phyloP scores from a whole-genome alignment of 2,113 vertebrate genomes.

The Sphyrna mokarran region DNA sequence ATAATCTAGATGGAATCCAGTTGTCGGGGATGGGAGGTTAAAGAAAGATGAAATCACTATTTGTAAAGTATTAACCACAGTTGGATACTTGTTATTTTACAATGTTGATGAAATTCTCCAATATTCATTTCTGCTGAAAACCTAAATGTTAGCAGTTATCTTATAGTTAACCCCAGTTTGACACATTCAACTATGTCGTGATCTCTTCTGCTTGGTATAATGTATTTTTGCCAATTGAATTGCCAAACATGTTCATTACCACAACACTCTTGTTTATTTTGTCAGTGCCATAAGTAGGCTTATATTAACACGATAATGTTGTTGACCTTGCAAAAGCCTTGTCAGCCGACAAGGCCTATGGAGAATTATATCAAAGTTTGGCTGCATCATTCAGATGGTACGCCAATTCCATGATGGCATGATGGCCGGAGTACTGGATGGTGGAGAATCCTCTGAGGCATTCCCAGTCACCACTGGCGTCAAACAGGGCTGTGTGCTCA shows the following conservation, averaged over 20 bases:
- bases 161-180: not conserved
- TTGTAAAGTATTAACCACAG: not conserved
- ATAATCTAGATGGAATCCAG: not conserved
- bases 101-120: not conserved
- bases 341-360: no score
- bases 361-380: no score
- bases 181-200: not conserved
- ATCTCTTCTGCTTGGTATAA: not conserved
- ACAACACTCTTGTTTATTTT: not conserved
- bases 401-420: no score
- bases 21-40: not conserved
- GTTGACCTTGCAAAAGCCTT: no score
- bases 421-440: no score
- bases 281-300: no score
- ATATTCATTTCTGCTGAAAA: not conserved
- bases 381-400: no score
- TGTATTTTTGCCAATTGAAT: not conserved
- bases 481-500: no score
- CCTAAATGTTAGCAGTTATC: not conserved
- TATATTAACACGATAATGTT: no score
- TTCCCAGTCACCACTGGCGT: no score
- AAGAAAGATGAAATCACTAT: not conserved
- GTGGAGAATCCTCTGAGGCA: no score
- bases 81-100: not conserved
- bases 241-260: not conserved